A percentile compares a stretch with the other conserved stretches of the same genome.
These are phyloP conservation scores for Liparis tanakae DNA, from an alignment of 2,797 vertebrate genomes.

Conservation along the genomic window DNA sequence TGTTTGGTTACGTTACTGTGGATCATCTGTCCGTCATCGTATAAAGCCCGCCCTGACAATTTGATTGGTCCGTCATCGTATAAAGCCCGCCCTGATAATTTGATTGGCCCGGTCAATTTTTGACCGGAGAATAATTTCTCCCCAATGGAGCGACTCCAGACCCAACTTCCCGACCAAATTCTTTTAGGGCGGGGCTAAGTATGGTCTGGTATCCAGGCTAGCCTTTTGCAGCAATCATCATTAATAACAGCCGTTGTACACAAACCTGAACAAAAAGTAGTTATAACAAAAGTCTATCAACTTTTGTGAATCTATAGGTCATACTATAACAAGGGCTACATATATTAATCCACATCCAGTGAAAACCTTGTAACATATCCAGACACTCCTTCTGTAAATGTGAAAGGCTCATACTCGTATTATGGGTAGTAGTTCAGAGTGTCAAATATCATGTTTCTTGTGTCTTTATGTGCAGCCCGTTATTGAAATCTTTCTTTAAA, in stretches of 20 bases:
- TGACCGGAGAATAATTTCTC: too few species aligned
- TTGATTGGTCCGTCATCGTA: too few species aligned
- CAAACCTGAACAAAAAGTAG: background rate
- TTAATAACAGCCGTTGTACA: background rate
- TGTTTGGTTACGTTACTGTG: too few species aligned
- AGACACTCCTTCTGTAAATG: conserved; percentile 1
- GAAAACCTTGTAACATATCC: background rate
- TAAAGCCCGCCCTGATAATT: too few species aligned
- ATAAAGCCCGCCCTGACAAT: too few species aligned
- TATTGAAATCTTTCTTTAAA: conserved; percentile 10
- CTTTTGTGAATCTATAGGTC: background rate
- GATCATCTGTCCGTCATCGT: too few species aligned
- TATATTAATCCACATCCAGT: background rate
- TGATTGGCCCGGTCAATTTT: too few species aligned
- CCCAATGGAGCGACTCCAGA: too few species aligned
- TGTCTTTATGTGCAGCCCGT: background rate
- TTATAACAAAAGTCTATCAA: background rate
- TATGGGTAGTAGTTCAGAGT: background rate
- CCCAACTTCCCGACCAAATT: too few species aligned
- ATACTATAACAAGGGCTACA: background rate
- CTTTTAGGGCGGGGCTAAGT: too few species aligned
- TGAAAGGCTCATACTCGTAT: background rate
- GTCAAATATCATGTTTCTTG: conserved; percentile 3
- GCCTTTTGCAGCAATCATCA: background rate
- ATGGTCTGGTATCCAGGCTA: too few species aligned